Base-by-base conservation (phyloP, 35 echinoderm and acorn worm genomes). In the Amphiura filiformis region DNA sequence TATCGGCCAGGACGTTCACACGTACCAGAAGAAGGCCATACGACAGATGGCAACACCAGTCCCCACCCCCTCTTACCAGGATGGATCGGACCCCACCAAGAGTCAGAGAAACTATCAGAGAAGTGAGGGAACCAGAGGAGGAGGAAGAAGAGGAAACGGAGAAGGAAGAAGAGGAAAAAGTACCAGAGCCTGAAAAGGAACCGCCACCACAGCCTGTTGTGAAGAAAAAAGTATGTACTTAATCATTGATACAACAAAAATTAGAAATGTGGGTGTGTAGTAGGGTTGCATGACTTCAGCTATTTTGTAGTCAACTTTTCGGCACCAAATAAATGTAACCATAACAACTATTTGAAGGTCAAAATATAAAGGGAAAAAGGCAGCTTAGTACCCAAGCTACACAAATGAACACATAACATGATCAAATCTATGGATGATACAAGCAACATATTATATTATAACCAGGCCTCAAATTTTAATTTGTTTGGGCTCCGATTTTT, bases 11-110 rank as follows among this genome's bases (percentile, higher is more conserved):
- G 28, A 65, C 81, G 13, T 87, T 94, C 23, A 88, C 93, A 30
- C 88, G 93, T 22, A 89, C 89, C 17, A 86, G 90, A 34, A 89
- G 96, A 39, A 47, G 93, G 39, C 92, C 92, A 0, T 92, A 82
- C 88, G 94, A 97, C 28, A 65, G 87, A 9, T 89, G 83, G 33
- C 65, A 83, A 38, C 80, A 87, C 33, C 38, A 80, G 7, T 39
- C 86, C 11, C 65, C 80, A 5, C 80, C 88, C 22, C 39, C 35
- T 36, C 40, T 32, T 61, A 65, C 18, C 56, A 90, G 52, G 56
- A 76, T 65, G 65, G 91, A 88, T 36, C 78, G 82, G 37, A 82
- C 49, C 23, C 83, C 75, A 78, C 78, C 77, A 33, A 80, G 90
- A 39, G 81, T 64, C 4, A 84, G 77, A 32, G 89, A 95, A 76